A percentile compares a stretch with the other conserved stretches of the same genome.
These are phyloP conservation scores for Phrynocephalus forsythii DNA, from an alignment of 2,797 vertebrate species.

Conservation along the genomic window DNA sequence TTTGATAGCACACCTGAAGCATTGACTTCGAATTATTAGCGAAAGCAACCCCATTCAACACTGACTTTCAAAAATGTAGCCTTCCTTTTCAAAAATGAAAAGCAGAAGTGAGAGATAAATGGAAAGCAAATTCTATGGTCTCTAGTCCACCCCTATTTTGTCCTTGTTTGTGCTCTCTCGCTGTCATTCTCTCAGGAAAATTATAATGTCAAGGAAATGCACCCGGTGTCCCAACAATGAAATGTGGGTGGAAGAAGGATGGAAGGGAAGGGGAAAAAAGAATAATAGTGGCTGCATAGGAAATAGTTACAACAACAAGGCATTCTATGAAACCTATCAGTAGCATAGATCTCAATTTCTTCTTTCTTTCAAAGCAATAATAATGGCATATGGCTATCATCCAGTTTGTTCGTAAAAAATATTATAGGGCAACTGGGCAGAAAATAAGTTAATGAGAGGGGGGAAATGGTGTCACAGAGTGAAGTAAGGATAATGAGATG, in stretches of 20 bases:
- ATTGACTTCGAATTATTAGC: background rate
- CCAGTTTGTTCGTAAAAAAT: background rate
- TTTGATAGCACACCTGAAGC: background rate
- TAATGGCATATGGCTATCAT: background rate
- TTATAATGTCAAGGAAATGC: background rate
- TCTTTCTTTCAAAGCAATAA: rapidly evolving
- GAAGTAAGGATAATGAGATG: conserved; percentile 4
- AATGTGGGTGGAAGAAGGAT: background rate
- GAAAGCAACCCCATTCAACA: background rate
- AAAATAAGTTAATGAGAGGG: conserved; percentile 7
- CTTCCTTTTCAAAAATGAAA: background rate
- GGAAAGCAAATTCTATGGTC: background rate
- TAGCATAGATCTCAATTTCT: rapidly evolving
- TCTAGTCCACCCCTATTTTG: background rate
- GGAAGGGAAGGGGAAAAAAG: background rate
- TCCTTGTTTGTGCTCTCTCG: no score
- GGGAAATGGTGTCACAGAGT: background rate
- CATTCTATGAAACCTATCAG: background rate
- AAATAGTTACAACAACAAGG: background rate
- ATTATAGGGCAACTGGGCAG: background rate
- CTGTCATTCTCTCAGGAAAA: background rate
- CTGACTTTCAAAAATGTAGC: conserved; percentile 1
- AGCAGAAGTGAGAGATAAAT: conserved; percentile 1
- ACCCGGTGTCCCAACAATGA: background rate
- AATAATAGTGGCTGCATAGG: conserved; percentile 6